These are phyloP conservation scores for Berghia stephanieae DNA, from an alignment of 1,140 invertebrate genomes.

Conservation along the genomic window DNA sequence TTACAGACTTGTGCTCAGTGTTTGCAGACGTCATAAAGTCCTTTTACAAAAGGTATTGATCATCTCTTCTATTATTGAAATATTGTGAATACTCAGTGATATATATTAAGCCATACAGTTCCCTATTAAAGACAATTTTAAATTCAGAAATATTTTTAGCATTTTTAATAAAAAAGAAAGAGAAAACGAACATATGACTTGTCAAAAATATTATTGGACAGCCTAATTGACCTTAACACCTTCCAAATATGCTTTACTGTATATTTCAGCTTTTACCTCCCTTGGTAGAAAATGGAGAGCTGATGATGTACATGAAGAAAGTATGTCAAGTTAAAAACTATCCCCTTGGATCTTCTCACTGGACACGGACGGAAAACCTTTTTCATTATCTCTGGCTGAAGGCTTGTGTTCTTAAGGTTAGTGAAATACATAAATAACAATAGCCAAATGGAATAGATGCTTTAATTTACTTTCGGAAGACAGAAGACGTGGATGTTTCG, in stretches of 20 bases:
- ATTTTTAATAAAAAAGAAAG: no score
- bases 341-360: neutral
- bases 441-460: no score
- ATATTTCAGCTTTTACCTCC: neutral
- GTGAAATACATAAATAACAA: no score
- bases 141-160: no score
- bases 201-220: no score
- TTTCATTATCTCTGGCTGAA: constrained; percentile 27
- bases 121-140: no score
- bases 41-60: constrained; percentile 13
- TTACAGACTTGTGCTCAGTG: neutral
- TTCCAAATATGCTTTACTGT: neutral
- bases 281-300: neutral
- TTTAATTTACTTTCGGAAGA: no score
- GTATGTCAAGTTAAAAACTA: neutral
- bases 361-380: constrained; percentile 10
- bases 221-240: no score
- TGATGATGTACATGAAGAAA: constrained; percentile 19
- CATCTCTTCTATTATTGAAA: no score
- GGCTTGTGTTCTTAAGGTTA: constrained; percentile 16
- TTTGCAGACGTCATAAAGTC: constrained; percentile 20
- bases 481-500: neutral
- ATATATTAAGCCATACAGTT: no score
- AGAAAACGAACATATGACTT: no score
- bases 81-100: no score